Conservation (phyloP, 2,113 vertebrate species). For the Lepisosteus osseus region DNA sequence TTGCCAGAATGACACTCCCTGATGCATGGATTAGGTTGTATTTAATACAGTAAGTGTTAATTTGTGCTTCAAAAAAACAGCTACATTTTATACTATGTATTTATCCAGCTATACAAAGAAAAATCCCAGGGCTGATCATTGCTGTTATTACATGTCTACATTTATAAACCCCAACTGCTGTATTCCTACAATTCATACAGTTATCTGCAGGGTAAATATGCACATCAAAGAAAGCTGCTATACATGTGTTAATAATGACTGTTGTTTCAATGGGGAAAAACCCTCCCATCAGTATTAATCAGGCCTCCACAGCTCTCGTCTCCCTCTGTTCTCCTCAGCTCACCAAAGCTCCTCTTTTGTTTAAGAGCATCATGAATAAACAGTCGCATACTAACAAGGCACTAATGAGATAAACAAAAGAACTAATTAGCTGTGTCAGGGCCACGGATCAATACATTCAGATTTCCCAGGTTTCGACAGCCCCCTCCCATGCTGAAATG, state of each 20-base stretch:
- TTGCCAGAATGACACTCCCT: no score
- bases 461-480: no score
- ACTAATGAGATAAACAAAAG: slow-evolving; percentile 27
- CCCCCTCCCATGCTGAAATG: no score
- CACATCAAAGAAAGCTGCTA: slow-evolving; percentile 27
- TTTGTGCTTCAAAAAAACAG: no score
- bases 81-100: no score
- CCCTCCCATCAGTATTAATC: slow-evolving; percentile 32
- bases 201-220: slow-evolving; percentile 3
- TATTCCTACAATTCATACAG: background rate
- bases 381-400: slow-evolving; percentile 26
- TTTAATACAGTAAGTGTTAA: no score
- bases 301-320: slow-evolving; percentile 22
- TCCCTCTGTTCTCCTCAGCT: slow-evolving; percentile 16
- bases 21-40: no score
- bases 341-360: slow-evolving; percentile 29
- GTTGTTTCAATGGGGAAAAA: slow-evolving; percentile 40
- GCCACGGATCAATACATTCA: background rate
- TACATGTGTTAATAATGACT: slow-evolving; percentile 37
- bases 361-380: slow-evolving; percentile 16
- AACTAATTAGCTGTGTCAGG: slow-evolving; percentile 29
- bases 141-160: no score
- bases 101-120: no score
- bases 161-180: background rate
- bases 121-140: no score